Conservation (phyloP, 2,888 invertebrate genomes). For the Abscondita cerata region DNA sequence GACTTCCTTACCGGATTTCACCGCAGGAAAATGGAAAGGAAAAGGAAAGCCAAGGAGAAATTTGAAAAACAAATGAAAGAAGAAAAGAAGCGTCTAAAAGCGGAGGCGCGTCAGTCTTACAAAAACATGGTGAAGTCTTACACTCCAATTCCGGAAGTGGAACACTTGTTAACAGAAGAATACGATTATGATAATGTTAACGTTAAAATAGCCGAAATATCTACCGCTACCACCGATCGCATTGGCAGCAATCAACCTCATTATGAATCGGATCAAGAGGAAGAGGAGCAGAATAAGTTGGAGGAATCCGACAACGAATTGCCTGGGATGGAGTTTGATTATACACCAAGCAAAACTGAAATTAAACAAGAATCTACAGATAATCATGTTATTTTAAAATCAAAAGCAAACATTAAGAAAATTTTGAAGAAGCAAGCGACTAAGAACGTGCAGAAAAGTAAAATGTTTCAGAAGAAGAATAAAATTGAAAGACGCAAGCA, state of each 20-base stretch:
- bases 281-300: constrained; percentile 45
- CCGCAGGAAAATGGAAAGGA: constrained; percentile 79
- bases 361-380: constrained; percentile 35
- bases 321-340: constrained; percentile 61
- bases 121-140: constrained; percentile 77
- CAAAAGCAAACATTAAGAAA: constrained; percentile 74
- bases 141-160: constrained; percentile 72
- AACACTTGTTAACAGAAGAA: constrained; percentile 71
- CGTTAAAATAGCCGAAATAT: constrained; percentile 80
- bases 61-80: constrained; percentile 74
- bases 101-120: constrained; percentile 75
- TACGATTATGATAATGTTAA: constrained; percentile 80
- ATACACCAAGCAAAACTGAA: constrained; percentile 53
- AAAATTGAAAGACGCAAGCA: constrained; percentile 73
- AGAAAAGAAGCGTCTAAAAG: constrained; percentile 78
- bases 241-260: constrained; percentile 73
- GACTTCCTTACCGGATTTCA: constrained; percentile 85
- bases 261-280: constrained; percentile 47
- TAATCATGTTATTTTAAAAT: constrained; percentile 51
- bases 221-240: constrained; percentile 72
- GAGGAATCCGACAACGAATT: constrained; percentile 52
- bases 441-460: constrained; percentile 77
- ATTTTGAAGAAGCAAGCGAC: constrained; percentile 75
- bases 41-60: constrained; percentile 77
- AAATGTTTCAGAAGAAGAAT: constrained; percentile 77